Evolutionary conservation across 2,113 vertebrate genomes (phyloP), one percentile per base, ranked within the genome.

Genomic region (Panurus biarmicus): DNA sequence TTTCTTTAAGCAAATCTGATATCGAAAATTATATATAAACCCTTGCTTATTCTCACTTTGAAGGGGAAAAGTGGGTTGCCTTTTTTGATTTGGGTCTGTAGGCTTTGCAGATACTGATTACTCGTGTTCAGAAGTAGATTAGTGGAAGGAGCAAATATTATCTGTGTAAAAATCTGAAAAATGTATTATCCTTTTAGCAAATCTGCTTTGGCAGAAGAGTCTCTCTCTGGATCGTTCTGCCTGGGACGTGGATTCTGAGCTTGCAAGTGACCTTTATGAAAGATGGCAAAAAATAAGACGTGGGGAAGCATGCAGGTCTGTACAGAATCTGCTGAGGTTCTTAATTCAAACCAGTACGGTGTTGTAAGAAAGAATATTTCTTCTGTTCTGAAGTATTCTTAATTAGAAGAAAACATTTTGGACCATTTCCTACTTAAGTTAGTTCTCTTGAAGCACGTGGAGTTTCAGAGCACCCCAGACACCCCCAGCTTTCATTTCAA

Each of bases 261-360:
- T 99, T 95, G 98, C 98, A 57, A 97, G 97, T 80, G 98, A 98
- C 51, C 97, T 99, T 70, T 98, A 98, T 95, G 97, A 98, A 87
- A 98, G 96, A 69, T 99, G 98, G 98, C 98, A 98, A 93, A 98
- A 97, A 92, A 97, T 98, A 75, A 98, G 98, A 93, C 97, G 86
- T 54, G 98, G 97, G 45, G 97, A 98, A 14, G 97, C 97, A 24
- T 99, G 98, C 98, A 99, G 98, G 99, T 99, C 78, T 66, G 97
- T 97, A 93, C 76, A 84, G 26, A 58, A 24, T 64, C 75, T 61
- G 23, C 33, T 71, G 45, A 25, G 18, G 36, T 85, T 86, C 72
- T 78, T 74, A 38, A 65, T 69, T 85, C 57, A 33, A 69, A 24
- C 50, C 62, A 61, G 14, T 67, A 18, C 24, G 47, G 13, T 45